These are phyloP conservation scores for Sebastes diploproa DNA, from an alignment of 2,797 vertebrate species.

Conservation along the genomic window DNA sequence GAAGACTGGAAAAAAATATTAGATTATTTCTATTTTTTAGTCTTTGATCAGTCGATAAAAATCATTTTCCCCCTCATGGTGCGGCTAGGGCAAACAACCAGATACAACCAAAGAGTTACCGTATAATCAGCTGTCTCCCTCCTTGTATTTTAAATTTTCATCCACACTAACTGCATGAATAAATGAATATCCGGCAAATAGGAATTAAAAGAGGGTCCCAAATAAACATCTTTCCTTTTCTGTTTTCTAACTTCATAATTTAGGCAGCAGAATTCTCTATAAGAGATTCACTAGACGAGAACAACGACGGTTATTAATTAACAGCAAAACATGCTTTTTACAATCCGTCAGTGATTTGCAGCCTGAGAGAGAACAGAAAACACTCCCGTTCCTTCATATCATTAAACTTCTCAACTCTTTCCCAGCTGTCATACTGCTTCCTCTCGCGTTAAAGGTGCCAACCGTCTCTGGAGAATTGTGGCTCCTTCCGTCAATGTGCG, in stretches of 20 bases:
- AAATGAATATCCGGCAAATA: not conserved
- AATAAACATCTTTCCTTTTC: not conserved
- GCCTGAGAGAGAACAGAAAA: not conserved
- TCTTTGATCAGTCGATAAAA: too few species aligned
- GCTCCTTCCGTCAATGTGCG: not conserved
- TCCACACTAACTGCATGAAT: not conserved
- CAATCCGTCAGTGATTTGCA: not conserved
- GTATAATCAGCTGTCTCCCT: not conserved
- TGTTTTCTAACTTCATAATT: not conserved
- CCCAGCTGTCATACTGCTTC: not conserved
- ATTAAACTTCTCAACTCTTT: constrained; percentile 22
- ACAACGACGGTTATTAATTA: not conserved
- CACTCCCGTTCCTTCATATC: not conserved
- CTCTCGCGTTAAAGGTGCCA: not conserved
- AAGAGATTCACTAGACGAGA: not conserved
- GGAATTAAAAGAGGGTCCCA: not conserved
- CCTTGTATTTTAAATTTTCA: not conserved
- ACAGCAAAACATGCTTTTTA: not conserved
- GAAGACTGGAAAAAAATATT: too few species aligned
- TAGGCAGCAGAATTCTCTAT: not conserved
- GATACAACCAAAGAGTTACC: too few species aligned
- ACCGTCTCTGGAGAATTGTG: not conserved
- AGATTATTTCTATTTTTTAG: too few species aligned
- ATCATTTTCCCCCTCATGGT: too few species aligned
- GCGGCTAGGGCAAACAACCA: too few species aligned